Percentiles rank a stretch among this genome's conserved stretches.
Evolutionary conservation across 35 echinoderm and acorn worm species (phyloP).

Genomic region (Stichopus chloronotus): DNA sequence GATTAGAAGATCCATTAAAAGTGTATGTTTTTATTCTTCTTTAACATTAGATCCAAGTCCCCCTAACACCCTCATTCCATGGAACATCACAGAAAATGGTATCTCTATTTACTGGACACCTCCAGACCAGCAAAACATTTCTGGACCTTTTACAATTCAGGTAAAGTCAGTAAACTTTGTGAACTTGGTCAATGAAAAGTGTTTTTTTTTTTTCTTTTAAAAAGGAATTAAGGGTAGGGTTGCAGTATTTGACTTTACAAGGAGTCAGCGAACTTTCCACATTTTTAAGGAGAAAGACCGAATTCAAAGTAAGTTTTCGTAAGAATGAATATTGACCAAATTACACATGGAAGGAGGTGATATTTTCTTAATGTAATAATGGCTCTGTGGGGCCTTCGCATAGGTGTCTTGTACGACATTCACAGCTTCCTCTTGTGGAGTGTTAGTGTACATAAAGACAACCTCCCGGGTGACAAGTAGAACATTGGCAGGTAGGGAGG

Average conservation of each 20-base stretch:
- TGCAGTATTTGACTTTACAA: too few relatives aligned
- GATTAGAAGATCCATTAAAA: too few relatives aligned
- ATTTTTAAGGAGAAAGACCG: too few relatives aligned
- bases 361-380: neutral
- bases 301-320: too few relatives aligned
- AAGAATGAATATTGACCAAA: too few relatives aligned
- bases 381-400: neutral
- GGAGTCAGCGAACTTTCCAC: too few relatives aligned
- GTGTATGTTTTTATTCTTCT: too few relatives aligned
- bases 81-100: neutral
- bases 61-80: neutral
- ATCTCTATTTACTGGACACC: neutral
- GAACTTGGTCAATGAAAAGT: too few relatives aligned
- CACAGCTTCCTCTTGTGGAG: conserved; percentile 10
- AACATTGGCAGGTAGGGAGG: neutral
- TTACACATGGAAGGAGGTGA: neutral
- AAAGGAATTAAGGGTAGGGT: too few relatives aligned
- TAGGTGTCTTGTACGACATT: neutral
- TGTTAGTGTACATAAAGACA: neutral
- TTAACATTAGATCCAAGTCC: neutral
- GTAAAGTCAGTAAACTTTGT: neutral
- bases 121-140: neutral
- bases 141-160: neutral
- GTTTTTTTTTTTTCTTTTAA: too few relatives aligned
- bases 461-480: neutral